These are phyloP conservation scores for Paguma larvata DNA, from an alignment of 2,797 vertebrate species.

Conservation along the genomic window DNA sequence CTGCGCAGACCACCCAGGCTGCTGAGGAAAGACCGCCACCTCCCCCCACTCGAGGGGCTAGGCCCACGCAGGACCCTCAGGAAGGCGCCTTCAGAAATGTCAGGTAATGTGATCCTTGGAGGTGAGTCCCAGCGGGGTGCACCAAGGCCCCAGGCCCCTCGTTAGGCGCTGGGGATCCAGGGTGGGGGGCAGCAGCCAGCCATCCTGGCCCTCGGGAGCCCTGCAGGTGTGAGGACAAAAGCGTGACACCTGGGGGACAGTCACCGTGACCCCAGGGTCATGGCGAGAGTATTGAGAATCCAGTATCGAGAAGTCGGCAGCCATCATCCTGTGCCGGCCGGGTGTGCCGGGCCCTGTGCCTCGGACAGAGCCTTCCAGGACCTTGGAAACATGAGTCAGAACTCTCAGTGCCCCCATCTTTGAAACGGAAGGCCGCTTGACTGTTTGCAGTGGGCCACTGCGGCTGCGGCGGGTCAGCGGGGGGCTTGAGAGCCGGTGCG, in stretches of 20 bases:
- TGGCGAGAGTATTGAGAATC: neutral
- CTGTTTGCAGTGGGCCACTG: neutral
- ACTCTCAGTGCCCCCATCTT: neutral
- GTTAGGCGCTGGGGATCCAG: neutral
- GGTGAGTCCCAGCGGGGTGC: neutral
- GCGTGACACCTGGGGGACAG: neutral
- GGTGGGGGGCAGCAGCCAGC: neutral
- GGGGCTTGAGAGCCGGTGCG: accelerated
- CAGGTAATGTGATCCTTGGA: constrained; percentile 82
- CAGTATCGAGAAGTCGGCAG: accelerated
- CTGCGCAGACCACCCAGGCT: constrained; percentile 69
- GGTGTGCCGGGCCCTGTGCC: accelerated
- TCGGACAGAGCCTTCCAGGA: accelerated
- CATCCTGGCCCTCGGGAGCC: neutral
- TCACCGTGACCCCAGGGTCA: neutral
- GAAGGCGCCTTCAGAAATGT: constrained; percentile 59
- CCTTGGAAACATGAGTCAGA: neutral
- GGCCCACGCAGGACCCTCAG: constrained; percentile 52
- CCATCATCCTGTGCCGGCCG: accelerated
- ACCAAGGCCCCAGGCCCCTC: accelerated
- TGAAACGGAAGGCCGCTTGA: neutral
- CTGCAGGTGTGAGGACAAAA: neutral
- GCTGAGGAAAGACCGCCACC: constrained; percentile 56
- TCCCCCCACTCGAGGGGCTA: neutral
- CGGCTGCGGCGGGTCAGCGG: neutral